Percentiles rank a stretch among this genome's conserved stretches.
phyloP scores from a whole-genome alignment of 2,888 invertebrate species.

The Hofmannophila pseudospretella region DNA sequence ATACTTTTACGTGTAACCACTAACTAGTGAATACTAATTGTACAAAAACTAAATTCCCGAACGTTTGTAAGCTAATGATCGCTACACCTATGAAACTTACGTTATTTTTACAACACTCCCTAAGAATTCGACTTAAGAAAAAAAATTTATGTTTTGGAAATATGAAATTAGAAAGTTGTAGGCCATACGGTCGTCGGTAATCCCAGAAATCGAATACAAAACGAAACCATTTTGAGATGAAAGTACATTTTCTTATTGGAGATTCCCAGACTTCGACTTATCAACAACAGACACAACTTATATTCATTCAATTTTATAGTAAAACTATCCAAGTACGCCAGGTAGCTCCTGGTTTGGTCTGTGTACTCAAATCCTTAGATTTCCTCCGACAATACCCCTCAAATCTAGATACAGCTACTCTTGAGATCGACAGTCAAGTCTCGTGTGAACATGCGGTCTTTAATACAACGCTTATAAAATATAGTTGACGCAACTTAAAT shows the following conservation, averaged over 20 bases:
- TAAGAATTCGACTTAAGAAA: not conserved
- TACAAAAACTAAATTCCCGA: conserved; percentile 70
- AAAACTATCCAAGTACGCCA: no score
- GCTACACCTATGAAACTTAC: conserved; percentile 60
- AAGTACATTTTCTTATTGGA: no score
- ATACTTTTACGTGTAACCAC: conserved; percentile 41
- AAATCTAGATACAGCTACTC: conserved; percentile 15
- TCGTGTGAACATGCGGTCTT: conserved; percentile 1
- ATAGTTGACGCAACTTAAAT: conserved; percentile 18
- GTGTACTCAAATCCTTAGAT: no score
- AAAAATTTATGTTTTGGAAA: not conserved
- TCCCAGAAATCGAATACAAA: no score
- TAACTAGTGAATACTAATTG: conserved; percentile 63
- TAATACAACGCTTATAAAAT: not conserved
- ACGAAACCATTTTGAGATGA: no score
- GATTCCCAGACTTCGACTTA: no score
- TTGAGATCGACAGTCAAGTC: conserved; percentile 18
- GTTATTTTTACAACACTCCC: conserved; percentile 53
- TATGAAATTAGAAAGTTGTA: no score
- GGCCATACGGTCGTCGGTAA: no score
- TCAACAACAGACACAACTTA: no score
- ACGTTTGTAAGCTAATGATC: conserved; percentile 50
- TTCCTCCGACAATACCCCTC: no score
- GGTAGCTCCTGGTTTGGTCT: no score
- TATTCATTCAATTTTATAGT: no score